Base-by-base conservation (phyloP, 1,140 invertebrate species). In the Lerema accius region DNA sequence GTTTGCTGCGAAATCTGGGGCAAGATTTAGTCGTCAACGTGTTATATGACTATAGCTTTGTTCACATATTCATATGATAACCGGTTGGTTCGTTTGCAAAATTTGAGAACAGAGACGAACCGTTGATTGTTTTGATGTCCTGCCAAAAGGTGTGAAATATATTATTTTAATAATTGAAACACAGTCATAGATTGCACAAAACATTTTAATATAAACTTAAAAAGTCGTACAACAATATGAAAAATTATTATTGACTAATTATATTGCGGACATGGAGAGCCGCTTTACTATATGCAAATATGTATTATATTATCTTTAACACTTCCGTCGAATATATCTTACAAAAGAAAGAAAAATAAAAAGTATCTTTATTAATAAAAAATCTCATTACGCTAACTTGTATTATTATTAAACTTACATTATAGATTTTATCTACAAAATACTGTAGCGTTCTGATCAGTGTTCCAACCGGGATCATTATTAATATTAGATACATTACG, bases 171-270 rank as follows among this genome's bases (percentile, higher is more conserved):
- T 56, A 76, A 73, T 68, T 58, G 56, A 80, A 61, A 84, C 67
- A 67, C 67, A 69, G 23, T 37, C 49, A 59, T 86, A 90, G 87
- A 90, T 90, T 94, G 93, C 93, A 94, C 93, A 94, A 94, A 93
- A 94, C 92, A 94, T 94, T 95, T 95, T 94, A 95, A 95, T 95
- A 94, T 94, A 94, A 95, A 94, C 94, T 95, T 95, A 95, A 95
- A 95, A 95, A 95, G 94, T 92, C 93, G 94, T 94, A 95, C 93
- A 94, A 94, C 93, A 94, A 94, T 94, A 94, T 94, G 93, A 94
- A 94, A 94, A 94, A 94, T 94, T 94, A 94, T 90, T 90, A 89
- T 94, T 94, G 91, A 93, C 92, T 93, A 94, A 94, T 92, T 93
- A 94, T 93, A 92, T 93, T 80, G 91, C 92, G 92, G 92, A 88